Evolutionary conservation across 1,140 invertebrate species (phyloP).

Genomic region (Leptoteleia sp.): DNA sequence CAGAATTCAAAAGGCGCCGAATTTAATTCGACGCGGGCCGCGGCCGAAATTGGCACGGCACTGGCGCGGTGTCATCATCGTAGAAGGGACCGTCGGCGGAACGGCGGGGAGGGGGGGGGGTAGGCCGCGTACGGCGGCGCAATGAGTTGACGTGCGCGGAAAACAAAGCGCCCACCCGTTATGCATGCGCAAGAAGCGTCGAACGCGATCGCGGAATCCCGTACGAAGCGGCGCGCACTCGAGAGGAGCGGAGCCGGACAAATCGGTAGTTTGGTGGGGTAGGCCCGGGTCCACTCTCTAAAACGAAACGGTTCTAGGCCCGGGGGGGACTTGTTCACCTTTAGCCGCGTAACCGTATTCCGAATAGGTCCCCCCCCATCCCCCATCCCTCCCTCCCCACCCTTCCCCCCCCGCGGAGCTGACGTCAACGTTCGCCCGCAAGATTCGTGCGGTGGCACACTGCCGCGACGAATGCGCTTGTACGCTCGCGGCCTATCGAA

Average conservation of each 20-base stretch:
- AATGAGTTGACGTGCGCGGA: conserved; percentile 30
- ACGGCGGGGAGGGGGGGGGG: no score
- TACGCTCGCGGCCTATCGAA: not conserved
- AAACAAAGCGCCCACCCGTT: conserved; percentile 63
- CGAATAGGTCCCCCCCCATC: conserved; percentile 37
- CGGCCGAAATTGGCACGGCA: no score
- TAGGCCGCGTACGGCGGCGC: conserved; percentile 30
- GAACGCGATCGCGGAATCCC: no score
- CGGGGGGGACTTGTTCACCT: conserved; percentile 60
- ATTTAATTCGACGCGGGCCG: no score
- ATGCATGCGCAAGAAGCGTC: no score
- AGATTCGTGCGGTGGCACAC: conserved; percentile 21
- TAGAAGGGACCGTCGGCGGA: conserved; percentile 18
- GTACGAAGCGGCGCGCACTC: conserved; percentile 53
- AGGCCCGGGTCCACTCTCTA: conserved; percentile 73
- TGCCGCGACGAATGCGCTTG: not conserved
- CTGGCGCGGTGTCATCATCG: no score
- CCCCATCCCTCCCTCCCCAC: no score
- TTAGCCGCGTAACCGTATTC: conserved; percentile 57
- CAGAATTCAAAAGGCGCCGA: no score
- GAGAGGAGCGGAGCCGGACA: conserved; percentile 58
- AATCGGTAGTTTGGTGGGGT: conserved; percentile 71
- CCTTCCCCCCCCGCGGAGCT: no score
- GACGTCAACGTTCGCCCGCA: conserved; percentile 41
- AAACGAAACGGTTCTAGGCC: conserved; percentile 67